Conservation (phyloP, 2,113 vertebrate species). For the Sceloporus undulatus region DNA sequence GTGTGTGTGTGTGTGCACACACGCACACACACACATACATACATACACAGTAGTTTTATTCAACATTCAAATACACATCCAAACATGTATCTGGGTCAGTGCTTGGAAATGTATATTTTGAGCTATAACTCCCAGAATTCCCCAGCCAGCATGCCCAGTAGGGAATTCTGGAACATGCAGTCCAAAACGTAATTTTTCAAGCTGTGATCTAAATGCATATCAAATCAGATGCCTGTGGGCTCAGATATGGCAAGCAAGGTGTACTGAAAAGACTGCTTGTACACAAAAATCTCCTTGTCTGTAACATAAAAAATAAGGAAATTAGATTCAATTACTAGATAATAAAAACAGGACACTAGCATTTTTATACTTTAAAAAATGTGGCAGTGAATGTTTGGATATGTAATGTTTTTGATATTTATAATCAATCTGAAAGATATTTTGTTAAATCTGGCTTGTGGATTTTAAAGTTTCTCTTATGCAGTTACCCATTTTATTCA, state of each 20-base stretch:
- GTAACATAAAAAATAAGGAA: neutral
- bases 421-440: neutral
- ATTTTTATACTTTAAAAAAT: neutral
- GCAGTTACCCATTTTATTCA: constrained; percentile 1
- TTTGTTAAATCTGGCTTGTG: neutral
- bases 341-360: neutral
- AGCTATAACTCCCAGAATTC: no score
- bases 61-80: no score
- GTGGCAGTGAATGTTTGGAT: neutral
- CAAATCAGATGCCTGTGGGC: neutral
- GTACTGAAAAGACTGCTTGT: neutral
- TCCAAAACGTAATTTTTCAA: no score
- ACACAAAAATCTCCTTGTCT: neutral
- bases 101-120: no score
- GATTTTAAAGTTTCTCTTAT: constrained; percentile 33
- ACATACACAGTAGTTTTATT: no score
- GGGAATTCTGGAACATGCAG: no score
- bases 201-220: neutral
- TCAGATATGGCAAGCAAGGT: neutral
- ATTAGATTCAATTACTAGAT: neutral
- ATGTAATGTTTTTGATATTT: neutral
- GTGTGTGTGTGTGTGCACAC: no score
- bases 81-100: no score
- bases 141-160: no score
- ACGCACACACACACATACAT: no score